Base-by-base conservation (phyloP, 2,113 vertebrate species). In the Fukomys damarensis region DNA sequence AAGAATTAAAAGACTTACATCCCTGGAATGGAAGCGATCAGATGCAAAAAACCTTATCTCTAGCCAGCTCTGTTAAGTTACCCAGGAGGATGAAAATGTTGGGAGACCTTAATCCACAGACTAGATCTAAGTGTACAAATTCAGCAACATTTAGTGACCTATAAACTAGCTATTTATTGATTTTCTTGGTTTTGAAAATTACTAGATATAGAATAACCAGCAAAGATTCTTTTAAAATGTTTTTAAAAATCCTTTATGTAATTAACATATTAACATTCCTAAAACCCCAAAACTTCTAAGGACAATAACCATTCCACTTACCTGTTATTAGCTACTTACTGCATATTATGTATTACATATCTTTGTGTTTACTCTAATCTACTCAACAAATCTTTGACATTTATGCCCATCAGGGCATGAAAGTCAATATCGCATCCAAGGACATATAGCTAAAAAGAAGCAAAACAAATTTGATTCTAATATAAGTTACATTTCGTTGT, bases 251-350 rank as follows among this genome's bases (percentile, higher is more conserved):
- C 63, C 20, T 41, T 46, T 72, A 49, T 58, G 94, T 41, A 94
- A 86, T 79, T 94, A 90, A 76, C 14, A 56, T 86, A 74, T 65
- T 84, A 91, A 77, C n/a, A 92, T 82, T 49, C 10, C 22, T 41
- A 80, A 56, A 12, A 56, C 16, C 26, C 56, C n/a, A 86, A 54
- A n/a, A 89, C 10, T 58, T 54, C 17, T 52, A 12, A 43, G 3
- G 11, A 86, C 41, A 56, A 72, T 3, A 91, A 83, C 7, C 4
- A 54, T 59, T 87, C 46, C 16, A 7, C 77, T 66, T 70, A 22
- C 32, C 87, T 38, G 8, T 91, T 79, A 65, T 43, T 61, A 85
- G 28, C 30, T 26, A 83, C 46, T 72, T 56, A 14, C 1, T 32
- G 4, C 35, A 43, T 11, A 43, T 52, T 79, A 46, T 32, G 4